Evolutionary conservation across 2,888 invertebrate genomes (phyloP).

Genomic region (Archaeoteleia sp.): DNA sequence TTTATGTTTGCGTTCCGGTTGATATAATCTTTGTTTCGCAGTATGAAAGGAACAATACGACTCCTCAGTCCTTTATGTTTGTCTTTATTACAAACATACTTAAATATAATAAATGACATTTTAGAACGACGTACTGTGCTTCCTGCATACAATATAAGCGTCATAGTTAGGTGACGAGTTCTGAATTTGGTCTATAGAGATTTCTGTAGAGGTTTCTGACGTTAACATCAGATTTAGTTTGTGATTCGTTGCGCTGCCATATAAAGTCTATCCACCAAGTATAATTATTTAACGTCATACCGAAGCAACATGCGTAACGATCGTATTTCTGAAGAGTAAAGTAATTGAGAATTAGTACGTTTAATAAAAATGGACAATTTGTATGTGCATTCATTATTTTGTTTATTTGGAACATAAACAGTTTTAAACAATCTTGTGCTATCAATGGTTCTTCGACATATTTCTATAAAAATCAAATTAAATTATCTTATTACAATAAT

Average conservation of each 20-base stretch:
- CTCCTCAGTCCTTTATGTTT: constrained; percentile 4
- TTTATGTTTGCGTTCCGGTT: no score
- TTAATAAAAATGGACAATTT: no score
- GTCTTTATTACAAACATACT: constrained; percentile 15
- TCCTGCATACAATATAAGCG: not conserved
- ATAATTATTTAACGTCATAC: constrained; percentile 13
- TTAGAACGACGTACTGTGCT: not conserved
- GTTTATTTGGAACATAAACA: no score
- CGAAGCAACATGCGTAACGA: no score
- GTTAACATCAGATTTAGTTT: constrained; percentile 13
- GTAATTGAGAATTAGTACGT: no score
- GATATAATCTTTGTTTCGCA: constrained; percentile 1
- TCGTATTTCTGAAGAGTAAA: no score
- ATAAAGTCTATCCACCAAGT: constrained; percentile 25
- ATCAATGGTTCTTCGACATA: no score
- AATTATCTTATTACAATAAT: no score
- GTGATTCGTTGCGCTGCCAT: constrained; percentile 21
- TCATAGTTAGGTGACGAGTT: constrained; percentile 6
- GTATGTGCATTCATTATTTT: no score
- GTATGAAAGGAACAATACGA: constrained; percentile 2
- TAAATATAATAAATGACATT: constrained; percentile 10
- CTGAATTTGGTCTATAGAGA: constrained; percentile 27
- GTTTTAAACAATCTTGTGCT: no score
- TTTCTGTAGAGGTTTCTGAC: constrained; percentile 20
- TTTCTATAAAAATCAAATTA: no score